Conservation (phyloP, 2,888 invertebrate species). For the Nezara viridula region DNA sequence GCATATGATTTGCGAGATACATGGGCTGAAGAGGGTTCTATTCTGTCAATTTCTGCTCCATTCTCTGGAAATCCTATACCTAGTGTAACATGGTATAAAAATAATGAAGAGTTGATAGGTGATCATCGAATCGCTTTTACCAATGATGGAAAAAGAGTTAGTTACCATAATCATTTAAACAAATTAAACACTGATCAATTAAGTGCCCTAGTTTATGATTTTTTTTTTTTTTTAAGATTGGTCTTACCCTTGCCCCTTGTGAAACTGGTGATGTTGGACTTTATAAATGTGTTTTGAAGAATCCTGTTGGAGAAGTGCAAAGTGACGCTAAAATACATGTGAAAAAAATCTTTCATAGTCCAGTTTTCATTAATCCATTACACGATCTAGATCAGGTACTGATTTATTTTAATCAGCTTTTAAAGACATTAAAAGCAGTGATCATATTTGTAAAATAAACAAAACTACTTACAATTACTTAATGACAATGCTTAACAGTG, state of each 20-base stretch:
- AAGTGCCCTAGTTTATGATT: not conserved
- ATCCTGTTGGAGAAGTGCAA: constrained; percentile 82
- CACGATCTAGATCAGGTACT: constrained; percentile 77
- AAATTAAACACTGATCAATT: not conserved
- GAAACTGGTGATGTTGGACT: constrained; percentile 81
- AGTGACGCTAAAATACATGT: constrained; percentile 80
- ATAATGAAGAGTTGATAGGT: constrained; percentile 77
- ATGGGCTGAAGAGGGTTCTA: constrained; percentile 87
- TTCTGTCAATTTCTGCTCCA: constrained; percentile 78
- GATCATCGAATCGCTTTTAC: constrained; percentile 80
- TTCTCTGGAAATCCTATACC: constrained; percentile 88
- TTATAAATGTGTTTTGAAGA: constrained; percentile 83
- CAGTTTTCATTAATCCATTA: constrained; percentile 83
- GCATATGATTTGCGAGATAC: constrained; percentile 81
- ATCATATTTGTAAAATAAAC: too few species aligned
- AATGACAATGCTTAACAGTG: too few species aligned
- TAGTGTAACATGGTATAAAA: constrained; percentile 84
- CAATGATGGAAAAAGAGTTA: constrained; percentile 77
- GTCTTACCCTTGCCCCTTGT: constrained; percentile 80
- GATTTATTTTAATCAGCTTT: not conserved
- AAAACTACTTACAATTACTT: too few species aligned
- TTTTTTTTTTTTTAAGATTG: constrained; percentile 72
- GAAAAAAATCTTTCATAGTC: constrained; percentile 84
- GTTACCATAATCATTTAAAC: not conserved
- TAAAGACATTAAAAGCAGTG: too few species aligned